These are phyloP conservation scores for Artemia franciscana DNA, from an alignment of 1,140 invertebrate species.

Conservation along the genomic window DNA sequence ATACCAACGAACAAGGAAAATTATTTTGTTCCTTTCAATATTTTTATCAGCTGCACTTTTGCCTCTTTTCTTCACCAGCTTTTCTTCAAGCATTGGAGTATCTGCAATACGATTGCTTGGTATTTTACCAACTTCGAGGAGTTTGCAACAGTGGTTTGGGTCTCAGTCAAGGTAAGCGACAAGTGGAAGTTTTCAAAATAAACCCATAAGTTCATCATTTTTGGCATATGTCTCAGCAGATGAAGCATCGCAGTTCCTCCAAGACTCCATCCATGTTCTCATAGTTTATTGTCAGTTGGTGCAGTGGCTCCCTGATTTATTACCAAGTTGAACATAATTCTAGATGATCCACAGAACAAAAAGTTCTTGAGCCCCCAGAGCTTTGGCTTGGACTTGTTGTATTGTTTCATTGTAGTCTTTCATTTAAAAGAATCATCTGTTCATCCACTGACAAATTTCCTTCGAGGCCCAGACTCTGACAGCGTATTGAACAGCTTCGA, in stretches of 20 bases:
- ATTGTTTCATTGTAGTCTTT: slow-evolving; percentile 14
- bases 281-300: slow-evolving; percentile 11
- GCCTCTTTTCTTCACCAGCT: slow-evolving; percentile 17
- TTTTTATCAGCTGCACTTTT: slow-evolving; percentile 20
- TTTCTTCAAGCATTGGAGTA: slow-evolving; percentile 17
- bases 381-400: slow-evolving; percentile 14
- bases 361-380: slow-evolving; percentile 12
- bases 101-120: slow-evolving; percentile 19
- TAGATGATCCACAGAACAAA: slow-evolving; percentile 7
- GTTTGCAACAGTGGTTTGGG: slow-evolving; percentile 17
- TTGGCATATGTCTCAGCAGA: slow-evolving; percentile 11
- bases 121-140: slow-evolving; percentile 19
- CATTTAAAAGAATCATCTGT: slow-evolving; percentile 16
- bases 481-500: slow-evolving; percentile 14
- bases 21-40: slow-evolving; percentile 13
- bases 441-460: slow-evolving; percentile 15
- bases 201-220: slow-evolving; percentile 8
- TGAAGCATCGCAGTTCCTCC: slow-evolving; percentile 12
- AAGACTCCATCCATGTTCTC: slow-evolving; percentile 11
- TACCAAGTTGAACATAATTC: slow-evolving; percentile 15
- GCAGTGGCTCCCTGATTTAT: slow-evolving; percentile 15
- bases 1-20: slow-evolving; percentile 20
- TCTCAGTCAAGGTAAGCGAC: slow-evolving; percentile 18
- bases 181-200: slow-evolving; percentile 17
- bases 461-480: slow-evolving; percentile 13